phyloP scores from a whole-genome alignment of 92 coral and sea anemone genomes.

The Porites lobata region DNA sequence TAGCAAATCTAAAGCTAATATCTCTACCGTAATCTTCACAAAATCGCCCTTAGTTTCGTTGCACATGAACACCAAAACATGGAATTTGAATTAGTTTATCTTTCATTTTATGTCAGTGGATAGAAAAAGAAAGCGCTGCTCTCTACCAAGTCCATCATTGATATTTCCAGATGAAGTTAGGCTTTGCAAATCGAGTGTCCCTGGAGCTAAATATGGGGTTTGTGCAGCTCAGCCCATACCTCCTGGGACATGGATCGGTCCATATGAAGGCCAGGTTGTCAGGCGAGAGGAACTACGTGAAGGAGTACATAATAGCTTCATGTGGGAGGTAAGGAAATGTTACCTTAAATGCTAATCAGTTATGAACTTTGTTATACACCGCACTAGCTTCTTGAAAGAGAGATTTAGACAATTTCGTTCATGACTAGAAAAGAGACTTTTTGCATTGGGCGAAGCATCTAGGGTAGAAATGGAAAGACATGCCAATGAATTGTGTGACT shows the following conservation, averaged over 20 bases:
- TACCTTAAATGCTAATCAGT: not conserved
- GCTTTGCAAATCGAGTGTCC: conserved; percentile 89
- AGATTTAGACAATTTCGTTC: too few species aligned
- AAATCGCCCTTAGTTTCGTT: too few species aligned
- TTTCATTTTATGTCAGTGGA: conserved; percentile 1
- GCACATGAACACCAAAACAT: not conserved
- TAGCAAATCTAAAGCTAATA: too few species aligned
- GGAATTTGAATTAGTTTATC: too few species aligned
- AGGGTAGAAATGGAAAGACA: too few species aligned
- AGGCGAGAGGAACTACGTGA: conserved; percentile 81
- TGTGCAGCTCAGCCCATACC: conserved; percentile 96
- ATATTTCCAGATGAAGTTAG: conserved; percentile 93
- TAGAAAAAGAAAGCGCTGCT: conserved; percentile 63
- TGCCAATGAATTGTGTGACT: too few species aligned
- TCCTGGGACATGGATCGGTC: conserved; percentile 99
- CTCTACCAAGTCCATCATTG: conserved; percentile 76
- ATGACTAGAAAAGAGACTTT: too few species aligned
- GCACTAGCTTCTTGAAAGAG: too few species aligned
- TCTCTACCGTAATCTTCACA: too few species aligned
- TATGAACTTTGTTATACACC: not conserved
- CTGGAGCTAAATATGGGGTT: conserved; percentile 91
- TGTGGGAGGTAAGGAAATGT: conserved; percentile 90
- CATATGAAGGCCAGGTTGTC: conserved; percentile 95
- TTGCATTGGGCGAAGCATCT: too few species aligned
- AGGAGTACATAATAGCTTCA: conserved; percentile 79